A percentile compares a stretch with the other conserved stretches of the same genome.
Conservation (phyloP, 2,113 vertebrate species). For the Lophura nycthemera region DNA sequence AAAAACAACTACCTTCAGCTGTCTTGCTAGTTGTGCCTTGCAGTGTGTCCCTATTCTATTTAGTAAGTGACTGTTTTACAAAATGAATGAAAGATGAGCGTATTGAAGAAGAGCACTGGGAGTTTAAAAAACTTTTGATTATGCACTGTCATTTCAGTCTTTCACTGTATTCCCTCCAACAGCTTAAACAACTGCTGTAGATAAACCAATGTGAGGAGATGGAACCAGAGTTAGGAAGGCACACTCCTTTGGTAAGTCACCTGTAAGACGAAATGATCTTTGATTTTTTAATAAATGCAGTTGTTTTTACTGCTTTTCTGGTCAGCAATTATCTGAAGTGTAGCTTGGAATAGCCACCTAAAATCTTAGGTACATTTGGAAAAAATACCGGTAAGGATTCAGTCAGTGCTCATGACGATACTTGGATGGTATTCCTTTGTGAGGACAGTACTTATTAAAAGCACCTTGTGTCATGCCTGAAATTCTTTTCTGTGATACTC, state of each 20-base stretch:
- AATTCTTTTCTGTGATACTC: not conserved
- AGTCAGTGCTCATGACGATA: not conserved
- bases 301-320: not conserved
- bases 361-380: not conserved
- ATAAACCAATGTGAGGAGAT: not conserved
- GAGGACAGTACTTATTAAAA: conserved; percentile 1
- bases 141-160: not conserved
- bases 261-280: not conserved
- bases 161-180: not conserved
- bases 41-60: not conserved
- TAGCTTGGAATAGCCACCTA: not conserved
- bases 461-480: not conserved
- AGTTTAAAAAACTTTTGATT: conserved; percentile 1
- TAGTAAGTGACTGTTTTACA: not conserved
- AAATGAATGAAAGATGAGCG: conserved; percentile 29
- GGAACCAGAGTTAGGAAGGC: not conserved
- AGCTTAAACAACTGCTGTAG: not conserved
- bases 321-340: not conserved
- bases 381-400: not conserved
- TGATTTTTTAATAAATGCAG: not conserved
- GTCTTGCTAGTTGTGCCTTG: not conserved
- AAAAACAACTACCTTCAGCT: not conserved
- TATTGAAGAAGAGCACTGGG: not conserved
- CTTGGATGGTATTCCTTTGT: not conserved
- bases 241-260: not conserved